A percentile compares a stretch with the other conserved stretches of the same genome.
Evolutionary conservation across 2,113 vertebrate genomes (phyloP).

Genomic region (Tonatia bakeri): DNA sequence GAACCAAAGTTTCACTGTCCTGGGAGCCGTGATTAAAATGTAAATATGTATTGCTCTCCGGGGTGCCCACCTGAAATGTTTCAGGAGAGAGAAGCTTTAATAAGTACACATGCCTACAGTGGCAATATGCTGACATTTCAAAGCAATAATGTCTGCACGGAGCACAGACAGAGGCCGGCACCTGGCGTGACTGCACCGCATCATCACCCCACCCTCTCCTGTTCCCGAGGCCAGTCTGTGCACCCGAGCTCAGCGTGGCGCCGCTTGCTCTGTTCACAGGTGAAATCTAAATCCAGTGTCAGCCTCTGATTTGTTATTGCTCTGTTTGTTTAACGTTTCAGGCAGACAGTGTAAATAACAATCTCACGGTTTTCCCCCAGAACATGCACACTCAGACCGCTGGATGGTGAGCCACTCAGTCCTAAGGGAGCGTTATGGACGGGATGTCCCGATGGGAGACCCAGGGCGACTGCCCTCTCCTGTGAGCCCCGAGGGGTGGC

Average conservation of each 20-base stretch:
- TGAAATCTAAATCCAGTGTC: neutral
- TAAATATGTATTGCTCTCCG: neutral
- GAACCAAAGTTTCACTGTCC: neutral
- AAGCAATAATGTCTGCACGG: conserved; percentile 60
- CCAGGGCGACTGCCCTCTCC: neutral
- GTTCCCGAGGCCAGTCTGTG: neutral
- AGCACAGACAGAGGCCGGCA: neutral
- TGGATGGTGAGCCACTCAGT: neutral
- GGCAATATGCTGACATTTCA: conserved; percentile 55
- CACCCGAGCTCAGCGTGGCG: neutral
- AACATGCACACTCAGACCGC: neutral
- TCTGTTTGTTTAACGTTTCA: neutral
- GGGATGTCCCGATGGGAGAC: neutral
- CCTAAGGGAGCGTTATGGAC: neutral
- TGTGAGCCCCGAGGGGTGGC: neutral
- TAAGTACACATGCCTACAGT: conserved; percentile 12
- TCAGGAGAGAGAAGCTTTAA: conserved; percentile 53
- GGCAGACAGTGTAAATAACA: neutral
- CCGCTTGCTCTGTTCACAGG: neutral
- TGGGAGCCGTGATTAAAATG: conserved; percentile 17
- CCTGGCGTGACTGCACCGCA: neutral
- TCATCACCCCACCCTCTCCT: neutral
- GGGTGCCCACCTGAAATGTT: conserved; percentile 15
- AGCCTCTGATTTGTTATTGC: neutral
- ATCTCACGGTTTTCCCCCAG: neutral